Base-by-base conservation (phyloP, 2,113 vertebrate genomes). In the Gobiocypris rarus region DNA sequence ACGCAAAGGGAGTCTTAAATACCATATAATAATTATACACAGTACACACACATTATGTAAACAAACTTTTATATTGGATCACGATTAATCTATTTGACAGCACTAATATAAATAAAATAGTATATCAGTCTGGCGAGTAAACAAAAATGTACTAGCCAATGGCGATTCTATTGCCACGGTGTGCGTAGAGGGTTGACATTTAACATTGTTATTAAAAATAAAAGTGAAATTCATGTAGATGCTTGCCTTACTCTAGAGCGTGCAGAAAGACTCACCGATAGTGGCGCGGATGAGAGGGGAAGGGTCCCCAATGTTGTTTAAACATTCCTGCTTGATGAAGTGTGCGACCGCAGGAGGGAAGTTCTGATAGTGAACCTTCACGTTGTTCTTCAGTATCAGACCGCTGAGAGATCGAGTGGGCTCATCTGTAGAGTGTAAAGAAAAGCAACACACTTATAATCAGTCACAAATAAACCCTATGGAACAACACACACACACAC, bases 301-400 rank as follows among this genome's bases (percentile, higher is more conserved):
- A 0, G 96, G 94, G 3, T 99, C 97, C 0, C 97, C 97, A 0
- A 99, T 97, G 93, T 96, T 97, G 92, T 97, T 96, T 83, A 99
- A 95, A 89, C 97, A 99, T 85, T 98, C 97, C 84, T 96, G 95
- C 87, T 98, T 98, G 92, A 99, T 98, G 91, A 99, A 99, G 83
- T 98, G 96, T 0, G 96, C 97, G 90, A 99, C 97, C 0, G 93
- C 94, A 0, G 95, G 94, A 0, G 97, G 97, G 71, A 99, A 98
- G 91, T 96, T 97, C 95, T 97, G 97, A 91, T 97, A 99, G 87
- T 99, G 97, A 0, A 97, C 97, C 89, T 99, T 99, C 34, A 98
- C 97, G 0, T 99, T 99, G 93, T 98, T 99, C 93, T 99, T 99
- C 85, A 98, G 93, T 86, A 99, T 98, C 63, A 98, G 93, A 34